Evolutionary conservation across 2,113 vertebrate species (phyloP), one percentile per base, ranked within the genome.

Genomic region (Eidolon helvum): DNA sequence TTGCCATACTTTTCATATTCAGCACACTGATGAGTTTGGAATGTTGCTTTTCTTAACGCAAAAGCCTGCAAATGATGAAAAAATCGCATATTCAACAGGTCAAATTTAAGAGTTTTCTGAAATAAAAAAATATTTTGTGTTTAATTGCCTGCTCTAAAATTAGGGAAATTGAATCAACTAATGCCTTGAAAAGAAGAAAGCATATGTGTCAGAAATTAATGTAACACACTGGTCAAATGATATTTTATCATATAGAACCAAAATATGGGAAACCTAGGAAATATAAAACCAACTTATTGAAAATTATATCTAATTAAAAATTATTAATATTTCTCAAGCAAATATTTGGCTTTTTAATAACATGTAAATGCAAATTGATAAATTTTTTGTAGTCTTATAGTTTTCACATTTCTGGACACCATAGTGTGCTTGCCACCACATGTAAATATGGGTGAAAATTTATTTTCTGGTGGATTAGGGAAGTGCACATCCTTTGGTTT

Each of bases 381-480:
- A 69, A 14, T 59, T 28, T 77, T 72, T 72, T 68, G n/a, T 72
- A 84, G 38, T 84, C 45, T 77, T n/a, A n/a, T 95, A 72, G 12
- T 40, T 89, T 95, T 90, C 79, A 91, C 40, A 84, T 85, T 96
- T 96, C 33, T 63, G 61, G 88, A 86, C 48, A 69, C 55, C 40
- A 97, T 68, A 48, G 33, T 94, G 26, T 95, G 71, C 71, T 96
- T 78, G 53, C 50, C 59, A 33, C 85, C 92, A 48, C 24, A 26
- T 82, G 79, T 84, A 95, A 92, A 95, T 82, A 92, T 85, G 48
- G 84, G n/a, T 94, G 40, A 92, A 94, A 92, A 74, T 93, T 87
- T 96, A 97, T 90, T 96, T 97, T 97, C 95, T 96, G 77, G 68
- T 90, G 95, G 91, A 96, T 95, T 96, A 95, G 45, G 68, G 92